A percentile compares a stretch with the other conserved stretches of the same genome.
Conservation (phyloP, 1,140 invertebrate species). For the Cyclina sinensis region DNA sequence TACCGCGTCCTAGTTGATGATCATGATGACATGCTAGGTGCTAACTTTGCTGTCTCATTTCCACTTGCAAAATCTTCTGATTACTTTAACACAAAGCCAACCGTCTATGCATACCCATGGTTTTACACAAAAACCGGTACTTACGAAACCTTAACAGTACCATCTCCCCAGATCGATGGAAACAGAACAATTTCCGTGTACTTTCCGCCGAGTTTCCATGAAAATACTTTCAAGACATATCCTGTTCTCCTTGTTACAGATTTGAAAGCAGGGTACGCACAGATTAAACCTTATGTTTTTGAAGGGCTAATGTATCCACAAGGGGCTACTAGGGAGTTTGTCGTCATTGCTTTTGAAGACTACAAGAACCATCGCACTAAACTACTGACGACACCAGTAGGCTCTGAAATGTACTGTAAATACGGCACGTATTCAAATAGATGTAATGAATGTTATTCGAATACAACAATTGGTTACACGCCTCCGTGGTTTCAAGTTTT, state of each 20-base stretch:
- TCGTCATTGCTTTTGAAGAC: background rate
- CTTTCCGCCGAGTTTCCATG: background rate
- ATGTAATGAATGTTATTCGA: background rate
- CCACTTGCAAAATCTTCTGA: background rate
- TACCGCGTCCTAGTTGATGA: background rate
- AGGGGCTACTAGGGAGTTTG: background rate
- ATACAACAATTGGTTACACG: background rate
- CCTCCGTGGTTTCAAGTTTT: background rate
- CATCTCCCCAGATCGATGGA: background rate
- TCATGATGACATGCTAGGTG: background rate
- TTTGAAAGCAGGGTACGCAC: background rate
- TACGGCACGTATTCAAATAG: background rate
- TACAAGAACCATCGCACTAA: background rate
- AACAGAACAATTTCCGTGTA: background rate
- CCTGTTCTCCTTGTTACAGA: background rate
- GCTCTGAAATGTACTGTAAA: background rate
- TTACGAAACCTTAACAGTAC: background rate
- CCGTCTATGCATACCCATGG: background rate
- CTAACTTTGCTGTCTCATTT: background rate
- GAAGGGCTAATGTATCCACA: background rate
- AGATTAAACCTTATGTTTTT: background rate
- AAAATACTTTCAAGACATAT: background rate
- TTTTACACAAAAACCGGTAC: background rate
- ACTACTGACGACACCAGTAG: background rate
- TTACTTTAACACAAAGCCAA: background rate